Percentiles rank a stretch among this genome's conserved stretches.
Conservation (phyloP, 2,113 vertebrate genomes). For the Oostethus manadensis region DNA sequence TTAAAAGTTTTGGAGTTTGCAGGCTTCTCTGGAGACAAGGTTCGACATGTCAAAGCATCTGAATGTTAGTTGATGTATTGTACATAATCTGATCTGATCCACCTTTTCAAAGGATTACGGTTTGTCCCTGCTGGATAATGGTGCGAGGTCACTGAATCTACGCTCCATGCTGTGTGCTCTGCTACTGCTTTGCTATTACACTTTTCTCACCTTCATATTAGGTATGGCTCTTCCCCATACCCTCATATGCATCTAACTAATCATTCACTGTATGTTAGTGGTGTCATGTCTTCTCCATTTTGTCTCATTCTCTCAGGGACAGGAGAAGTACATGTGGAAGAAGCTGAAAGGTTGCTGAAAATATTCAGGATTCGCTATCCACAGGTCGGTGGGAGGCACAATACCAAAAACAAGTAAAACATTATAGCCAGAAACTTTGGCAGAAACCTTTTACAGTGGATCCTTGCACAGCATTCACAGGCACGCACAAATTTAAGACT, state of each 20-base stretch:
- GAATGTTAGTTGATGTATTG: background rate
- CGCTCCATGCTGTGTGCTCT: slow-evolving; percentile 78
- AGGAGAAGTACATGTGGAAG: slow-evolving; percentile 72
- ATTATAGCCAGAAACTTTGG: background rate
- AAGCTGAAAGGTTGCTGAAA: slow-evolving; percentile 73
- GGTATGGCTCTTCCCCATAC: slow-evolving; percentile 45
- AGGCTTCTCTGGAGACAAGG: slow-evolving; percentile 81
- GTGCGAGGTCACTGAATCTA: slow-evolving; percentile 69
- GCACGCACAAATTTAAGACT: too few relatives aligned
- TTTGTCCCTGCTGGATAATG: slow-evolving; percentile 69
- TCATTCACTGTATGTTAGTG: too few relatives aligned
- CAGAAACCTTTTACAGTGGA: background rate
- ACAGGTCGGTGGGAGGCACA: slow-evolving; percentile 48
- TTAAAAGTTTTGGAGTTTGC: slow-evolving; percentile 79
- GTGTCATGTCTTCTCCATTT: background rate
- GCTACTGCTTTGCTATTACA: slow-evolving; percentile 79
- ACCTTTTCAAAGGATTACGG: slow-evolving; percentile 69
- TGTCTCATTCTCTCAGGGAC: slow-evolving; percentile 58
- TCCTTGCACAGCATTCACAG: background rate
- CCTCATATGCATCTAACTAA: background rate
- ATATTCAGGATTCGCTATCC: slow-evolving; percentile 75
- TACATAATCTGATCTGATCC: background rate
- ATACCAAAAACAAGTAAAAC: background rate
- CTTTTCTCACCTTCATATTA: slow-evolving; percentile 78
- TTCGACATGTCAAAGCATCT: slow-evolving; percentile 8